phyloP scores from a whole-genome alignment of 2,797 vertebrate species.

The Glossophaga mutica region DNA sequence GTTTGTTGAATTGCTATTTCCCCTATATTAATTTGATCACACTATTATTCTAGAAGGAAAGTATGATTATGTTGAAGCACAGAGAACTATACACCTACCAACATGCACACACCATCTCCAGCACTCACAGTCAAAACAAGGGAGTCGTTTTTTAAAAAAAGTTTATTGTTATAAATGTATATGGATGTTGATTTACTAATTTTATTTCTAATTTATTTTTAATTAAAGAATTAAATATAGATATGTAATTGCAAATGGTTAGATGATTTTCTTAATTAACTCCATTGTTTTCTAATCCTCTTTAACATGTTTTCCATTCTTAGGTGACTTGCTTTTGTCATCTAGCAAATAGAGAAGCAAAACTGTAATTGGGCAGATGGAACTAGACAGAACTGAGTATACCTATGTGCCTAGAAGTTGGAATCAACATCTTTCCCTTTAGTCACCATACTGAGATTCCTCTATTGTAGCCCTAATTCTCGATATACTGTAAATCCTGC shows the following conservation, averaged over 20 bases:
- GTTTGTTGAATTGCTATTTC: neutral
- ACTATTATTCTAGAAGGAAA: neutral
- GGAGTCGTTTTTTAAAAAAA: neutral
- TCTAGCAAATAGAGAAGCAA: neutral
- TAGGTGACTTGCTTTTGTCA: constrained; percentile 26
- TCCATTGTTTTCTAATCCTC: constrained; percentile 18
- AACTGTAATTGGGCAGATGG: neutral
- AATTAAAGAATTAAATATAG: neutral
- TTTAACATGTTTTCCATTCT: constrained; percentile 26
- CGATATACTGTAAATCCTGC: neutral
- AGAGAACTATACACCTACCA: neutral
- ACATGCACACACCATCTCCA: neutral
- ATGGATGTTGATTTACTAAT: neutral
- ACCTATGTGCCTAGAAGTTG: neutral
- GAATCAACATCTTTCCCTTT: neutral
- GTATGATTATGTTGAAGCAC: neutral
- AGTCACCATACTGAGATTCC: neutral
- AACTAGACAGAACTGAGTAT: rapidly evolving
- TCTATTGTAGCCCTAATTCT: rapidly evolving
- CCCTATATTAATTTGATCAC: neutral
- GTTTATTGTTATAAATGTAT: neutral
- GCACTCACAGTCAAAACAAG: neutral
- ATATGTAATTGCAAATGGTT: neutral
- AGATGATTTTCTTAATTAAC: constrained; percentile 40
- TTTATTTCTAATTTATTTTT: constrained; percentile 24